Evolutionary conservation across 1,140 invertebrate species (phyloP), one percentile per base, ranked within the genome.

Genomic region (Zaprionus lachaisei): DNA sequence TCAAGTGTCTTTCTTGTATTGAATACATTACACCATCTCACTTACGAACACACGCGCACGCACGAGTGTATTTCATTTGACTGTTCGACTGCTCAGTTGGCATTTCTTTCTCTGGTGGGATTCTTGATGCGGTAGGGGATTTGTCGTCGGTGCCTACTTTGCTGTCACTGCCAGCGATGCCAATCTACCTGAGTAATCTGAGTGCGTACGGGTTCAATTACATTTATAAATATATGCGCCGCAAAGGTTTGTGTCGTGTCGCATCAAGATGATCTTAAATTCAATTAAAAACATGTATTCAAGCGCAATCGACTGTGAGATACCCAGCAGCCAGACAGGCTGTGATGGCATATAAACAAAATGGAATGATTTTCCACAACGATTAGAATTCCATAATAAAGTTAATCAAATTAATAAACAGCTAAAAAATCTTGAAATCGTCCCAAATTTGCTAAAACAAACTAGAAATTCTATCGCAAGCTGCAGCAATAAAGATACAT

Each of bases 1-100:
- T 83, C 84, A 80, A 89, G 84, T 80, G 74, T 83, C 78, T 87
- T 81, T 69, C 73, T 74, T 41, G 37, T 69, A 64, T 71, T 62
- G 75, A 84, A 84, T 80, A 66, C 56, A 58, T 61, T 61, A 51
- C 31, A 62, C 14, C 15, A 26, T 38, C 41, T 17, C 37, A n/a
- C 24, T 12, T 37, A 17, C 28, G 37, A 14, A 62, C 15, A 28
- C 20, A 7, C 17, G 64, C 12, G 26, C 54, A 57, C 14, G 7
- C 17, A 11, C 44, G 15, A 17, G 44, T 22, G 55, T 73, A 80
- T 83, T 83, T 78, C 74, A 87, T 80, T 87, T 77, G 80, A 63
- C 80, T 61, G 62, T 83, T 57, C 77, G 73, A 86, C 72, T 83
- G 80, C 70, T 89, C 71, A 73, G 57, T 89, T 80, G 67, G 71